Base-by-base conservation (phyloP, 2,113 vertebrate species). In the Pleuronectes platessa region DNA sequence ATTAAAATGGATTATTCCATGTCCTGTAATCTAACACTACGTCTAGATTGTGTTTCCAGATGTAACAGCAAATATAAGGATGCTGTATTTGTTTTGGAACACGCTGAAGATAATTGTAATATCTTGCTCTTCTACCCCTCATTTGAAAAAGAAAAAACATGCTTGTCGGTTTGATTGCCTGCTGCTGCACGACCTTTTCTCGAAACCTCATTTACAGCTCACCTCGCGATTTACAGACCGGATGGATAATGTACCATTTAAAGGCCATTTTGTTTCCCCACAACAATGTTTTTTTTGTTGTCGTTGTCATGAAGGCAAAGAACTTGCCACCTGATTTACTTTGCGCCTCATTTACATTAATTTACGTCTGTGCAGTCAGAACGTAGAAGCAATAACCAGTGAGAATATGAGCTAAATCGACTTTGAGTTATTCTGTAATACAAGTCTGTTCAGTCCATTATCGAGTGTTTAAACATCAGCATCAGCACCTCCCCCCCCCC, bases 191-290 rank as follows among this genome's bases (percentile, higher is more conserved):
- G 40, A 49, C 45, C 45, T 90, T 90, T 83, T 74, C 74, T 81
- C 42, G 77, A 82, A 10, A 56, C 81, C 79, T 85, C 49, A 90
- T 90, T 90, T 83, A 79, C 65, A 68, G 61, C 79, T 75, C 0
- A 68, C 62, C 68, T 61, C 7, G 62, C 71, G 86, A 83, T 88
- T 88, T 90, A 85, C n/a, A 81, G 56, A 81, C n/a, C 58, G 58
- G 71, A 35, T 68, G 78, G 68, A 65, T 79, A 71, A 73, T 76
- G 60, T 79, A 59, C 55, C 61, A 63, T 86, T 86, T 81, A 71
- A 78, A 68, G 76, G 64, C 62, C 40, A 18, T 71, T 87, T 85
- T 77, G 45, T 56, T 68, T 81, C 66, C 40, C 35, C 54, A 67
- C 51, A 24, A 24, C 62, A 55, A n/a, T n/a, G 18, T 54, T 54